phyloP scores from a whole-genome alignment of 2,113 vertebrate species.

The Xenopus borealis region DNA sequence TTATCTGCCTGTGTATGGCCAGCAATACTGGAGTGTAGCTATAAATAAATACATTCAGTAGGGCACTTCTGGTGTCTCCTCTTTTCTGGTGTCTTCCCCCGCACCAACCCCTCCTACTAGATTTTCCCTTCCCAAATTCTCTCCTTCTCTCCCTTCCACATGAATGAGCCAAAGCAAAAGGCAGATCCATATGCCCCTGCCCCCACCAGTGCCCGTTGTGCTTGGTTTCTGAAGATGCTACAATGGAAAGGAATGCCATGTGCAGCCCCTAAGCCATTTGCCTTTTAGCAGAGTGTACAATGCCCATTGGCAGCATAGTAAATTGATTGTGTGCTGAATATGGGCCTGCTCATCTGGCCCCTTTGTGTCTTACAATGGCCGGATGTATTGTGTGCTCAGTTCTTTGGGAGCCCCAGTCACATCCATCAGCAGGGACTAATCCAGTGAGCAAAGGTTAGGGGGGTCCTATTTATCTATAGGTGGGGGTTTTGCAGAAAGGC shows the following conservation, averaged over 20 bases:
- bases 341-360: slow-evolving; percentile 54
- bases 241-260: slow-evolving; percentile 27
- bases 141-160: not conserved
- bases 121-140: not conserved
- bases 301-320: slow-evolving; percentile 56
- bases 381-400: slow-evolving; percentile 56
- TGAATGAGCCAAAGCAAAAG: not conserved
- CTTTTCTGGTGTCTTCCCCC: no score
- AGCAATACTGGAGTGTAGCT: no score
- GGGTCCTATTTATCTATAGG: slow-evolving; percentile 5
- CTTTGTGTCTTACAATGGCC: slow-evolving; percentile 55
- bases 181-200: not conserved
- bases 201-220: slow-evolving; percentile 36
- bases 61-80: no score
- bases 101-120: no score
- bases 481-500: slow-evolving; percentile 17
- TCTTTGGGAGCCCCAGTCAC: slow-evolving; percentile 65
- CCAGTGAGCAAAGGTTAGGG: slow-evolving; percentile 51
- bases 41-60: no score
- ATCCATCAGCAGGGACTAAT: slow-evolving; percentile 56
- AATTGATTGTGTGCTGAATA: slow-evolving; percentile 63
- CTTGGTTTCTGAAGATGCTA: slow-evolving; percentile 29
- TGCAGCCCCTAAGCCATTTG: slow-evolving; percentile 48
- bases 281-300: slow-evolving; percentile 49
- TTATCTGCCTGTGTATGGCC: no score